These are phyloP conservation scores for Loripinus fragilis DNA, from an alignment of 2,888 invertebrate genomes.

Conservation along the genomic window DNA sequence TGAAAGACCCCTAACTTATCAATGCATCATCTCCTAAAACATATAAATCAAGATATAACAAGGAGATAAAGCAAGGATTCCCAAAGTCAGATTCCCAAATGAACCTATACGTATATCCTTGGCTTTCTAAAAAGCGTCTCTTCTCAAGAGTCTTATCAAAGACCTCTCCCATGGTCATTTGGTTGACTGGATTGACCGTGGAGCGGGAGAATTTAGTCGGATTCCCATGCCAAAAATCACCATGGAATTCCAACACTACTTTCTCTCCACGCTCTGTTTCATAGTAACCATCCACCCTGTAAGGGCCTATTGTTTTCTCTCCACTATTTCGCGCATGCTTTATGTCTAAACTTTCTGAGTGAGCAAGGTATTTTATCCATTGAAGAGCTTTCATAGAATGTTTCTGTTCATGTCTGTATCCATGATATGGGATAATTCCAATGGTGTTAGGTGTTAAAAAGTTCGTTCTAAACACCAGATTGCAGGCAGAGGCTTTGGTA, in stretches of 20 bases:
- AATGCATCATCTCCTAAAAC: too few species aligned
- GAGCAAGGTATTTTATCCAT: slow-evolving; percentile 45
- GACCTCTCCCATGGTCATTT: slow-evolving; percentile 38
- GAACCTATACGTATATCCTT: slow-evolving; percentile 44
- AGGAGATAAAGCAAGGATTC: slow-evolving; percentile 23
- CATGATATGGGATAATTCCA: slow-evolving; percentile 40
- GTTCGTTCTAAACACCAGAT: slow-evolving; percentile 30
- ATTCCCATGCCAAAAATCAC: too few species aligned
- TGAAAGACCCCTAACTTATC: too few species aligned
- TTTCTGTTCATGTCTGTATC: slow-evolving; percentile 40
- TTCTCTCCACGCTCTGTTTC: slow-evolving; percentile 24
- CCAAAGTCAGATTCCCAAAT: slow-evolving; percentile 68
- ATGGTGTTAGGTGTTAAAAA: slow-evolving; percentile 28
- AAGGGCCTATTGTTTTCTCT: slow-evolving; percentile 33
- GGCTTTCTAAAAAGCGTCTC: slow-evolving; percentile 28
- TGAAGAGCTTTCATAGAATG: slow-evolving; percentile 46
- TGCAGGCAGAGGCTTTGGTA: slow-evolving; percentile 46
- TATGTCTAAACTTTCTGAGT: slow-evolving; percentile 18
- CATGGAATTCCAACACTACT: slow-evolving; percentile 9
- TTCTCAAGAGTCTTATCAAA: slow-evolving; percentile 42
- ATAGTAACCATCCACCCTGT: too few species aligned
- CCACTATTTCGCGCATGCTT: slow-evolving; percentile 38
- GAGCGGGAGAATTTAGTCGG: slow-evolving; percentile 27
- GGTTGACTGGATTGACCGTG: slow-evolving; percentile 45
- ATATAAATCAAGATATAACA: too few species aligned